These are phyloP conservation scores for human DNA, from an alignment of 2,113 vertebrate species.

Conservation along the genomic window GRCh38 chr7:82052501-82053000, in stretches of 20 bases:
- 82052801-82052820: background rate
- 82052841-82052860: background rate
- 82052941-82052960: background rate
- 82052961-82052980: background rate
- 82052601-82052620: background rate
- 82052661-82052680: background rate
- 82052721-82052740: background rate
- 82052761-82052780: too few species aligned
- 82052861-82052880: background rate
- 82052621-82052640: background rate
- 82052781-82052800: too few species aligned
- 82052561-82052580: background rate
- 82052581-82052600: background rate
- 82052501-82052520: background rate
- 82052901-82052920: background rate
- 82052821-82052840: background rate
- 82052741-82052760: too few species aligned
- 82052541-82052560: background rate
- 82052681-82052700: background rate
- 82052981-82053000: background rate
- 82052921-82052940: background rate
- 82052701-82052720: background rate
- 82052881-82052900: background rate
- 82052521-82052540: background rate
- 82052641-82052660: background rate